These are phyloP conservation scores for Hirtodrosophila histrioides DNA, from an alignment of 2,888 invertebrate genomes.

Conservation along the genomic window DNA sequence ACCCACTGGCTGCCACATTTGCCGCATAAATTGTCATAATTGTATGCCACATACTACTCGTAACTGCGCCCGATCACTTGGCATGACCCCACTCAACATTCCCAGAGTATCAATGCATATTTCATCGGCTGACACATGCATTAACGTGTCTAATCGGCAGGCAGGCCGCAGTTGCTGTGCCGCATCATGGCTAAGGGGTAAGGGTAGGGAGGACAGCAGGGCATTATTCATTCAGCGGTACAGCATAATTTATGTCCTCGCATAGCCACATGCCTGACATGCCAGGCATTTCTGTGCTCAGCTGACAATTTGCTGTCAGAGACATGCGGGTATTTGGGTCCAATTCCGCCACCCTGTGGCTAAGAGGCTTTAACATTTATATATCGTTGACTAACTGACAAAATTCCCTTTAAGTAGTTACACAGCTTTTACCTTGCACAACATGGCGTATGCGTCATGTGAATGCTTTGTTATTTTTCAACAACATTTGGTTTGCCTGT, in stretches of 20 bases:
- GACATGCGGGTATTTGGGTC: constrained; percentile 41
- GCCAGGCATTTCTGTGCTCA: constrained; percentile 45
- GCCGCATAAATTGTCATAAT: constrained; percentile 74
- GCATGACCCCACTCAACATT: constrained; percentile 25
- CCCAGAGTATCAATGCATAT: constrained; percentile 69
- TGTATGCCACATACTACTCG: constrained; percentile 38
- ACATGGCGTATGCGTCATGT: constrained; percentile 54
- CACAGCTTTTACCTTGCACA: constrained; percentile 36
- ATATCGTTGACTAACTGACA: constrained; percentile 51
- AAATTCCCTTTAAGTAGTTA: constrained; percentile 29
- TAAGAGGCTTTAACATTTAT: constrained; percentile 42
- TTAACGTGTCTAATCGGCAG: constrained; percentile 74
- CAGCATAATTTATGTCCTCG: constrained; percentile 73
- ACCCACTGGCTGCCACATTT: constrained; percentile 31
- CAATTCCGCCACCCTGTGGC: neutral
- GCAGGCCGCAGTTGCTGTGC: constrained; percentile 42
- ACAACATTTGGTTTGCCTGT: constrained; percentile 1
- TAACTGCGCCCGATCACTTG: constrained; percentile 9
- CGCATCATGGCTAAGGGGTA: neutral
- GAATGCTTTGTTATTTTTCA: neutral
- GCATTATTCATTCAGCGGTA: constrained; percentile 68
- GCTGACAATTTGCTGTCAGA: constrained; percentile 69
- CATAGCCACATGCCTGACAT: constrained; percentile 65
- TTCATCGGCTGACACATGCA: constrained; percentile 77
- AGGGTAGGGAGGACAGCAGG: neutral